Conservation (phyloP, 2,888 invertebrate genomes). For the Tiliacea aurago region DNA sequence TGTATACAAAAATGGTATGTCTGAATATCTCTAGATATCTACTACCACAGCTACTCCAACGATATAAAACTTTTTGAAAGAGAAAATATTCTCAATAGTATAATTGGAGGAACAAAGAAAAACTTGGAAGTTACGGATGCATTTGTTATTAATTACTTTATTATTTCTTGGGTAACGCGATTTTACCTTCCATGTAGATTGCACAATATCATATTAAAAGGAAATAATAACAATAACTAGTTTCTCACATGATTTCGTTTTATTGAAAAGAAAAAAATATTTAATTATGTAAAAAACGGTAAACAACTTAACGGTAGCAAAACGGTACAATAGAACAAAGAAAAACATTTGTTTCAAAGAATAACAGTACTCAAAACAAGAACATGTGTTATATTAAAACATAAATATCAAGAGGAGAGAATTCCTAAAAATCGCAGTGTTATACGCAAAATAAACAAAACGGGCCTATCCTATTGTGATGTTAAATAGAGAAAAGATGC, state of each 20-base stretch:
- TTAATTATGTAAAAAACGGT: slow-evolving; percentile 41
- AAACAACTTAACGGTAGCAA: slow-evolving; percentile 61
- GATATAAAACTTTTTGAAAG: neutral
- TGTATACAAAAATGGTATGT: no score
- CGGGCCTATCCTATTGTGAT: slow-evolving; percentile 79
- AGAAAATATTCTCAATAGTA: neutral
- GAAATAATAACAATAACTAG: slow-evolving; percentile 10
- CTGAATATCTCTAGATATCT: neutral
- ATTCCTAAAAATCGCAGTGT: slow-evolving; percentile 68
- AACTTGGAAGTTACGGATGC: neutral
- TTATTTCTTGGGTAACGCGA: neutral
- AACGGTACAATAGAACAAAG: slow-evolving; percentile 67
- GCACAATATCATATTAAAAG: slow-evolving; percentile 8
- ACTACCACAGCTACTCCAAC: neutral
- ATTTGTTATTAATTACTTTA: slow-evolving; percentile 4
- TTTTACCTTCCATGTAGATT: neutral
- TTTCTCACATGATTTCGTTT: slow-evolving; percentile 21
- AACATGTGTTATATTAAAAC: slow-evolving; percentile 76
- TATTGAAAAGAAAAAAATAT: slow-evolving; percentile 27
- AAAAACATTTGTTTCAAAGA: slow-evolving; percentile 70
- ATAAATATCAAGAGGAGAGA: slow-evolving; percentile 67
- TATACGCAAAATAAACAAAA: slow-evolving; percentile 66
- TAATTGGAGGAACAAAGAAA: neutral
- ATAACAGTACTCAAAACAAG: slow-evolving; percentile 78
- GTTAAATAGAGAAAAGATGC: slow-evolving; percentile 83